Base-by-base conservation (phyloP, 2,888 invertebrate genomes). In the Polydrusus cervinus region DNA sequence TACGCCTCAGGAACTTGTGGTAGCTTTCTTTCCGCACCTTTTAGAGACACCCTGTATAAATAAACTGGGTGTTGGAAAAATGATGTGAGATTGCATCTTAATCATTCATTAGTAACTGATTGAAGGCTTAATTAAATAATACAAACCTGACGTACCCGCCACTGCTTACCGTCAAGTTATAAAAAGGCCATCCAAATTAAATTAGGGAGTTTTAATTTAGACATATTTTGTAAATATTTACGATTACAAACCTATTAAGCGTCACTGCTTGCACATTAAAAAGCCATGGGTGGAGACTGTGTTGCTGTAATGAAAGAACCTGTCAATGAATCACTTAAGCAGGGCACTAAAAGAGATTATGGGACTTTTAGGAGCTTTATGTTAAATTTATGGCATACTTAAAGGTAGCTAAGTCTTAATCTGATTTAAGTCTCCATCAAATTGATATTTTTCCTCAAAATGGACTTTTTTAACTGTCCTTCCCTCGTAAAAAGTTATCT, bases 291-390 rank as follows among this genome's bases (percentile, higher is more conserved):
- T 45, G 62, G 20, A 16, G 57, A 16, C 16, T 38, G 57, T 57
- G 38, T 38, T 13, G 57, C 13, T 38, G 38, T 60, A 62, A 51
- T 38, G 49, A 69, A 69, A 69, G 61, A 70, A 61, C 40, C 20
- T 70, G 70, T 70, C 70, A 70, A 51, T 70, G 70, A 70, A 61
- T 70, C 70, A 70, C 61, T 70, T 70, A 62, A 60, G 47, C 38
- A 53, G 51, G 70, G 57, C 25, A 62, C 51, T 70, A 49, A 70
- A 70, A 62, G 62, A 49, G 70, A 70, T 70, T 70, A 70, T 47
- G 38, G 38, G 70, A 61, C 61, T 62, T 70, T 70, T 53, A 62
- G 61, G 43, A 51, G 70, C 60, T 62, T 70, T 62, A 61, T 61
- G 62, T 45, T 47, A 38, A 62, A 70, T 70, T 70, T 70, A 70